Base-by-base conservation (phyloP, 2,113 vertebrate genomes). In the Nycticebus coucang region DNA sequence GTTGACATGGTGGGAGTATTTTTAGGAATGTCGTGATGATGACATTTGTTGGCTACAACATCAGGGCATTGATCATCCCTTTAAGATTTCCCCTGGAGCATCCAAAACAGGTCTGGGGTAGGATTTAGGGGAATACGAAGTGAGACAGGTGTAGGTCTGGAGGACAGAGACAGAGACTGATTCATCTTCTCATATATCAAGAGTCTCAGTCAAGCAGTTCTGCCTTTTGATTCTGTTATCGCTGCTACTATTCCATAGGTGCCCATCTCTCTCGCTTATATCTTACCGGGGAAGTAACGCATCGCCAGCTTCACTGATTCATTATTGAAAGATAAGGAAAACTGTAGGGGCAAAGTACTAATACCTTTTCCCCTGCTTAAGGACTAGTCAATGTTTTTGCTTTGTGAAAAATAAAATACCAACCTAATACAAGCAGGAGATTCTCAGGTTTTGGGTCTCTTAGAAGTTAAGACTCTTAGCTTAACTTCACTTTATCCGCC, bases 281-380 rank as follows among this genome's bases (percentile, higher is more conserved):
- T 62, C 78, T 53, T 72, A 55, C 33, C 68, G 50, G 41, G 15
- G 35, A 71, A 53, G 53, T 53, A 30, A 5, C 0, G 12, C 18
- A 35, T 57, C 37, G 53, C 53, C 30, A 10, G 45, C 84, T 64
- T 91, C 55, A 89, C 14, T 64, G 28, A 77, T 77, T 89, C 45
- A 35, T 96, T 90, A 82, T 81, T 55, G 77, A 64, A 71, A 77
- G 7, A 75, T 81, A 81, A 96, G 17, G 45, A 7, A 97, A 77
- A 71, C 17, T 60, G 26, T 74, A 30, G 17, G 9, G 24, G 57
- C 84, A 78, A 60, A 66, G 26, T 33, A 72, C 33, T 68, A 4
- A 82, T 60, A 19, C 28, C 5, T 57, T 74, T 87, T 45, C 35
- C 37, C 59, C 79, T 89, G n/a, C 22, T 35, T 86, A 60, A 64